Evolutionary conservation across 2,113 vertebrate genomes (phyloP).

Genomic region (Oncorhynchus masou): DNA sequence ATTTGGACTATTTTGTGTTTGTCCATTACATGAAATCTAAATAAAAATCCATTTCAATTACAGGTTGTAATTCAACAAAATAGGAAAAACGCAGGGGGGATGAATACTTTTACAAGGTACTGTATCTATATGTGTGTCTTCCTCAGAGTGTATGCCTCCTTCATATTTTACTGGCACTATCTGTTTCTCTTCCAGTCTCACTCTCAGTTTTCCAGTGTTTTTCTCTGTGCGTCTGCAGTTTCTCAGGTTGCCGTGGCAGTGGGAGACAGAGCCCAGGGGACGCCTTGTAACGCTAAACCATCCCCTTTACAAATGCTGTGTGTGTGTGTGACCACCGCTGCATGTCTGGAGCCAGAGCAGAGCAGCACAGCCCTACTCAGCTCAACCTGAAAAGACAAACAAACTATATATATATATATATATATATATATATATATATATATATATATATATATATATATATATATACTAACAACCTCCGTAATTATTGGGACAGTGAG

Average conservation of each 20-base stretch:
- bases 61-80: too few species aligned
- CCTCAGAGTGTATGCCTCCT: conserved; percentile 37
- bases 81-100: too few species aligned
- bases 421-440: too few species aligned
- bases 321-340: conserved; percentile 22
- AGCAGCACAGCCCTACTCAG: conserved; percentile 31
- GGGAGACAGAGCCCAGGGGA: conserved; percentile 62
- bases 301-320: conserved; percentile 34
- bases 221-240: conserved; percentile 62
- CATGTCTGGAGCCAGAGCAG: conserved; percentile 51
- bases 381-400: conserved; percentile 35
- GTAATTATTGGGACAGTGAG: too few species aligned
- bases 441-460: too few species aligned
- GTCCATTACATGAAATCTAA: too few species aligned
- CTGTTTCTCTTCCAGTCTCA: conserved; percentile 69
- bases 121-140: conserved; percentile 17
- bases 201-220: conserved; percentile 59
- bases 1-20: too few species aligned
- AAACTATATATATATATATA: too few species aligned
- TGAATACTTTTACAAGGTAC: too few species aligned
- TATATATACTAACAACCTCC: too few species aligned
- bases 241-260: conserved; percentile 61
- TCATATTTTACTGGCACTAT: conserved; percentile 64
- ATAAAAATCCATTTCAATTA: too few species aligned
- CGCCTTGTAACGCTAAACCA: conserved; percentile 66